Evolutionary conservation across 2,113 vertebrate species (phyloP), one percentile per base, ranked within the genome.

Genomic region (Nothoprocta pentlandii): DNA sequence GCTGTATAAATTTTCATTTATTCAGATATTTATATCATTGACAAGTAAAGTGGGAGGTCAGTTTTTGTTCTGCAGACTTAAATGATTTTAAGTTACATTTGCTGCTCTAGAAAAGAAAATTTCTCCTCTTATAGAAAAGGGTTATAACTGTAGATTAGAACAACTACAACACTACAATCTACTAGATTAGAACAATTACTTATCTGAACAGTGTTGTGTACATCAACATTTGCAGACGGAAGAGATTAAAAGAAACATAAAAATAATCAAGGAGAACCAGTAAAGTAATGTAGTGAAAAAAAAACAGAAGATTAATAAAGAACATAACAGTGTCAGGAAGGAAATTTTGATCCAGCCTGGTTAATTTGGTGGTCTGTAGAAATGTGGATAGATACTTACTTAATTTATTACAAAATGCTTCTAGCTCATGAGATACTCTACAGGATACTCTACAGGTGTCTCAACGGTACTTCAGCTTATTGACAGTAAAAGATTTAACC

Each of bases 391-490:
- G 53, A 26, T 28, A 54, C 28, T 30, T 54, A 54, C 25, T 54
- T 28, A 49, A 56, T 20, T 34, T 34, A 32, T 86, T 62, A 23
- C 20, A 63, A 6, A 25, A 6, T 26, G 51, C 23, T 25, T 53
- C 23, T 30, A 32, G 64, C 30, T 58, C 25, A 63, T 44, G 3
- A 5, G 25, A 26, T 19, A 9, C 1, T 49, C 34, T 0, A 0
- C 49, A 63, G 4, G 10, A 56, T 13, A 42, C 4, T 22, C 16
- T 42, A 39, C 36, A 39, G 36, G 36, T 39, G 47, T 41, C 13
- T 34, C 47, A 19, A 47, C 13, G 42, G 6, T 26, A 26, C 21
- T 68, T 56, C 22, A 53, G 6, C 26, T 75, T 49, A 26, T 16
- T 64, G 25, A 2, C 20, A 22, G 10, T 7, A 34, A n/a, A 62